Base-by-base conservation (phyloP, 2,113 vertebrate species). In the Oryzias woworae region DNA sequence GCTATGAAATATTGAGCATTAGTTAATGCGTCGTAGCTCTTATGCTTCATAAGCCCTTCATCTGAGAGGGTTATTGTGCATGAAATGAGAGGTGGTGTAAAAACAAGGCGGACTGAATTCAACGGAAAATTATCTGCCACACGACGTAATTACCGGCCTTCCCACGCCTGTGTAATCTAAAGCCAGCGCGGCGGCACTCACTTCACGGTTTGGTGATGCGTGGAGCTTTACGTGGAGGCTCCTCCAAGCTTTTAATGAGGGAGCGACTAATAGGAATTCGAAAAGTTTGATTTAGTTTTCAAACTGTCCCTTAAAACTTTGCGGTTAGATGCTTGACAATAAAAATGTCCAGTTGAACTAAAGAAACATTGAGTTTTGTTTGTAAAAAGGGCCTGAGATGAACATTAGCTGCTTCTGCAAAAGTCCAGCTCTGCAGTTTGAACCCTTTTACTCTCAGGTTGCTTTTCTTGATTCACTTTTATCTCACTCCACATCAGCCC, bases 1-100 rank as follows among this genome's bases (percentile, higher is more conserved):
- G 53, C 22, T 28, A 17, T 73, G 10, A 81, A 82, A 84, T 78
- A 75, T 77, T 79, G 65, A 69, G 70, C 24, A n/a, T 54, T 68
- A 57, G 63, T 69, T 66, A 14, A 64, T 58, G 70, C 52, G 58
- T 73, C 44, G 62, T 63, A 65, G 65, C 53, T 26, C 47, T 50
- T 14, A 24, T 7, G 48, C 77, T 64, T 10, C 10, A 36, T 45
- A 47, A 76, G 58, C 77, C 54, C 70, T 70, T 58, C 66, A 60
- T 83, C 73, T 74, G 0, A 57, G 61, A 31, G 58, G 63, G 63
- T 84, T 84, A 83, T 81, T 81, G 77, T 72, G 75, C 77, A 67
- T 85, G 81, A 85, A 81, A 83, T 83, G 75, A 80, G 80, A 75
- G 75, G 63, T 70, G 62, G 74, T 77, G 75, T 81, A 53, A 78